Evolutionary conservation across 2,888 invertebrate species (phyloP).

Genomic region (Sphaeridia pumilis): DNA sequence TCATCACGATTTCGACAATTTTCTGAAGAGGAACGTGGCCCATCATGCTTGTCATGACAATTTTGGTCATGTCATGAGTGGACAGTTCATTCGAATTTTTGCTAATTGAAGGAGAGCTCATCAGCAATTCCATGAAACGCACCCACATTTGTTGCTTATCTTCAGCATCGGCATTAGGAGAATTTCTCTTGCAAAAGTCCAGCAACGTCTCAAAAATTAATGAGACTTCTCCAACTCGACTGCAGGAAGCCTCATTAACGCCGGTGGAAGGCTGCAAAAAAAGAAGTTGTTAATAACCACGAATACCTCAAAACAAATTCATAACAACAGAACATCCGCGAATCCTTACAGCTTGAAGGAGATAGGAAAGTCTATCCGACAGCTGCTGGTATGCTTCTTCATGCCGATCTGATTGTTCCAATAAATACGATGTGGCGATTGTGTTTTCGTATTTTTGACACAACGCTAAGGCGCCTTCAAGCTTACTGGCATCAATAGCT

Average conservation of each 20-base stretch:
- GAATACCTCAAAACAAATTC: background rate
- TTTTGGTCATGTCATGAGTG: constrained; percentile 44
- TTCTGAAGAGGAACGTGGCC: constrained; percentile 46
- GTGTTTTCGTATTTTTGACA: constrained; percentile 51
- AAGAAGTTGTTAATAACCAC: no score
- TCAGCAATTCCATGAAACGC: constrained; percentile 41
- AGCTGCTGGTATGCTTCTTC: constrained; percentile 52
- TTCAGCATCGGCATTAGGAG: constrained; percentile 41
- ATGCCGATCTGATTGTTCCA: constrained; percentile 63
- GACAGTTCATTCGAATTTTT: no score
- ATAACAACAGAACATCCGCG: background rate
- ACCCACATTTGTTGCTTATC: constrained; percentile 45
- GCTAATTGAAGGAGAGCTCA: no score
- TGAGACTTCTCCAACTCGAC: no score
- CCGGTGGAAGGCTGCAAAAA: background rate
- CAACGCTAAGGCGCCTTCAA: constrained; percentile 45
- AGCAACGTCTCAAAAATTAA: constrained; percentile 30
- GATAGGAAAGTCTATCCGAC: constrained; percentile 34
- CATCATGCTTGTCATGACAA: constrained; percentile 46
- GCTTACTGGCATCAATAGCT: constrained; percentile 48
- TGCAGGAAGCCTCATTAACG: no score
- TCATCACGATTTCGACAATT: constrained; percentile 42
- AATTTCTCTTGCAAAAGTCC: constrained; percentile 44
- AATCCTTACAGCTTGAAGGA: constrained; percentile 6
- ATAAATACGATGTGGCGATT: constrained; percentile 57